Conservation (phyloP, 2,113 vertebrate species). For the Pogonocichla stellata region DNA sequence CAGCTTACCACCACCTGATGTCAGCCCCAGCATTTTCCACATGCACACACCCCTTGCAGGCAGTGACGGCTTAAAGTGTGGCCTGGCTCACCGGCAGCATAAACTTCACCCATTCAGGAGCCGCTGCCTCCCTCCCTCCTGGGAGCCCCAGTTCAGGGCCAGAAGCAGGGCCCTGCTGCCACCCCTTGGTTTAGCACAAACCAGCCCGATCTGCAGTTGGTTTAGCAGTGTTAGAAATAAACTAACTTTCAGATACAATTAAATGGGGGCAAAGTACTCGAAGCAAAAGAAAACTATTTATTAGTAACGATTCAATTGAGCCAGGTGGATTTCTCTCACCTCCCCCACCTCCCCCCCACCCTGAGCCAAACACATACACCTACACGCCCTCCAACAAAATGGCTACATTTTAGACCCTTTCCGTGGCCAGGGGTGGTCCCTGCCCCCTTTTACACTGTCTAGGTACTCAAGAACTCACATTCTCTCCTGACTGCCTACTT, state of each 20-base stretch:
- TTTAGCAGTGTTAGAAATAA: not conserved
- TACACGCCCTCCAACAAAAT: not conserved
- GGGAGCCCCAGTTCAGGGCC: not conserved
- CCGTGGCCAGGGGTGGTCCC: too few relatives aligned
- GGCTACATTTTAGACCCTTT: not conserved
- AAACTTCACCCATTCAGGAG: not conserved
- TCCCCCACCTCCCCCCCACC: too few relatives aligned
- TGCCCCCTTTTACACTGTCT: not conserved
- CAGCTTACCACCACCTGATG: too few relatives aligned
- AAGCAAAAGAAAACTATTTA: not conserved
- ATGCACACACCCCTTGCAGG: too few relatives aligned
- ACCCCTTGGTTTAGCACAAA: not conserved
- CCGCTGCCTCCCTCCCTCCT: too few relatives aligned
- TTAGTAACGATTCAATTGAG: not conserved
- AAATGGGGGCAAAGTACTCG: not conserved
- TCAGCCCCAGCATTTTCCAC: too few relatives aligned
- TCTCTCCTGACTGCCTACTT: not conserved
- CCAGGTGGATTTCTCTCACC: too few relatives aligned
- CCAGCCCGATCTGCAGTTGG: too few relatives aligned
- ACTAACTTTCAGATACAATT: not conserved
- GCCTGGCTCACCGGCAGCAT: fast-evolving
- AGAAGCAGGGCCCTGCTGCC: not conserved
- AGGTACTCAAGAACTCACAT: not conserved
- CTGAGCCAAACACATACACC: not conserved
- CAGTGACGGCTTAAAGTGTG: not conserved